Evolutionary conservation across 2,888 invertebrate species (phyloP).

Genomic region (Oxyscelio sp.): DNA sequence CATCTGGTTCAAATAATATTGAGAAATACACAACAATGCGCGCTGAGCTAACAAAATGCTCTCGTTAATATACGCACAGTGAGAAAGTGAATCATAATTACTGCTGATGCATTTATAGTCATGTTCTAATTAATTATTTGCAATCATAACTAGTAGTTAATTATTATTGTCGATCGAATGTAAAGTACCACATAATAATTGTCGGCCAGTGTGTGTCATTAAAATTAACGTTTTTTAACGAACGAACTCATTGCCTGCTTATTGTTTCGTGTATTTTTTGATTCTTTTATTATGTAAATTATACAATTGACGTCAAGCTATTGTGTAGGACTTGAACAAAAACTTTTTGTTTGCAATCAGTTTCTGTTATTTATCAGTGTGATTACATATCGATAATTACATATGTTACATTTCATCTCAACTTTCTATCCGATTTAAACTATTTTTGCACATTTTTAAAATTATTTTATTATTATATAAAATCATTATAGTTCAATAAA

Average conservation of each 20-base stretch:
- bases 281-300: slow-evolving; percentile 1
- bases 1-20: slow-evolving; percentile 62
- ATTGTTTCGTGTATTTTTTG: neutral
- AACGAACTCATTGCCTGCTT: neutral
- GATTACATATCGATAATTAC: neutral
- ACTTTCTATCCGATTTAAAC: too few species aligned
- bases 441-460: too few species aligned
- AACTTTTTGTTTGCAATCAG: slow-evolving; percentile 4
- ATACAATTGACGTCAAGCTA: neutral
- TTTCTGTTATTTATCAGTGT: neutral
- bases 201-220: neutral
- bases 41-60: slow-evolving; percentile 62
- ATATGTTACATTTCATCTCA: too few species aligned
- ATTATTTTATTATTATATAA: too few species aligned
- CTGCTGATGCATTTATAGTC: slow-evolving; percentile 64
- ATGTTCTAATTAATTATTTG: slow-evolving; percentile 68
- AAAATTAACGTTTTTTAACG: neutral
- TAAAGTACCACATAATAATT: slow-evolving; percentile 34
- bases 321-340: neutral
- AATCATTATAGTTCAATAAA: too few species aligned
- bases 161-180: slow-evolving; percentile 26
- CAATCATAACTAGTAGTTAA: slow-evolving; percentile 58
- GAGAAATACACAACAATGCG: slow-evolving; percentile 45
- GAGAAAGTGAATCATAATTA: slow-evolving; percentile 73
- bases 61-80: slow-evolving; percentile 56